Percentiles rank a stretch among this genome's conserved stretches.
Conservation (phyloP, 2,113 vertebrate species). For the Ciconia boyciana region DNA sequence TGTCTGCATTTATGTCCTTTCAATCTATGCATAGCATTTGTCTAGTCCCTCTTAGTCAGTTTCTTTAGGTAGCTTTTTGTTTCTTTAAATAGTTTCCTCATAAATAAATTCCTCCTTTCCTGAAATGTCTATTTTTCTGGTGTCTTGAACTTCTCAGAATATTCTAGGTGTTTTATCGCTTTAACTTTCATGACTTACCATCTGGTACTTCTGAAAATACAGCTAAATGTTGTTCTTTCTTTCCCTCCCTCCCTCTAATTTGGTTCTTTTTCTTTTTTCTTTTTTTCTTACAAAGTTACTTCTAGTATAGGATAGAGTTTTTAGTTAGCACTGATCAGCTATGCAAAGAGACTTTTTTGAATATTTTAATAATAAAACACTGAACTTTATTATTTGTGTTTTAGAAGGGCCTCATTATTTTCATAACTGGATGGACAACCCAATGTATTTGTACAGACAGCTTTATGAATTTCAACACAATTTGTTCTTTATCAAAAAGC, state of each 20-base stretch:
- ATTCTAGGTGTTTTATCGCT: not conserved
- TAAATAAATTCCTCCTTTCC: not conserved
- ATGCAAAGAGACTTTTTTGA: too few relatives aligned
- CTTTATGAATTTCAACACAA: not conserved
- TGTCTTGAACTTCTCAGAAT: not conserved
- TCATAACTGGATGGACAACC: not conserved
- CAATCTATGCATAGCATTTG: not conserved
- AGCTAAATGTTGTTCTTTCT: not conserved
- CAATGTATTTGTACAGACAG: not conserved
- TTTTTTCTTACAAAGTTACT: not conserved
- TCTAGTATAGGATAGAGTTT: not conserved
- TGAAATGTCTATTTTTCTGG: not conserved
- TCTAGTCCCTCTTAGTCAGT: not conserved
- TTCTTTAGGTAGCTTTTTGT: not conserved
- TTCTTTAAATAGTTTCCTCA: not conserved
- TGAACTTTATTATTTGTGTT: not conserved
- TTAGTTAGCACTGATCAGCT: not conserved
- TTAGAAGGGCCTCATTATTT: not conserved
- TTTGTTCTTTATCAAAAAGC: not conserved
- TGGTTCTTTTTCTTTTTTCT: too few relatives aligned
- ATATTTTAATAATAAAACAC: not conserved
- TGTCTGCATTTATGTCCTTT: not conserved
- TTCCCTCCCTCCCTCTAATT: not conserved
- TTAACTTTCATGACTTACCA: not conserved
- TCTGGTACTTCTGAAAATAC: not conserved